Base-by-base conservation (phyloP, 2,888 invertebrate genomes). In the Tachina lurida region DNA sequence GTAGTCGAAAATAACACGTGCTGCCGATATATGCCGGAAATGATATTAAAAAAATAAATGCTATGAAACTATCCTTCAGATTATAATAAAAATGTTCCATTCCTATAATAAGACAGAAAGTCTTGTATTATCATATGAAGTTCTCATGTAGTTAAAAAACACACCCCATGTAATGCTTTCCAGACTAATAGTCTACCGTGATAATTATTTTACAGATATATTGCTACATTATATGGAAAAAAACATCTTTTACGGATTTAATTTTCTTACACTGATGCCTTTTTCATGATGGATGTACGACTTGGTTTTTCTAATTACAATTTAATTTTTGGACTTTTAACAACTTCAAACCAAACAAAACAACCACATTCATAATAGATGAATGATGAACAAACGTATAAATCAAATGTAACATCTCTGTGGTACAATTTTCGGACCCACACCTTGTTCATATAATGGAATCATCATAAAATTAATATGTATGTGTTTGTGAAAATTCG, bases 341-440 rank as follows among this genome's bases (percentile, higher is more conserved):
- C n/a, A 17, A 62, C n/a, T 19, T n/a, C 52, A 54, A 12, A 56
- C n/a, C n/a, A 52, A 43, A 22, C n/a, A 43, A 73, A 45, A 49
- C 22, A 19, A 15, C 12, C 17, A 41, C 31, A 54, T 41, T 8
- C 54, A 54, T 45, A 19, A n/a, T 60, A 41, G 31, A 52, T 43
- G 60, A 54, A 54, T 68, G 77, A 60, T 77, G 45, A 77, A 62
- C 73, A 77, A 10, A 65, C 68, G 19, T 43, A 70, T 81, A 81
- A 84, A 84, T 84, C 84, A 84, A 60, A 74, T 62, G n/a, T 15
- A 47, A 82, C 78, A 75, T 62, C 74, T 75, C 65, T 54, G 77
- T 78, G 70, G 56, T 75, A 70, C 63, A 63, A 74, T 39, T 22
- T 43, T 56, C 77, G 54, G 85, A 22, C 31, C 31, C 0, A 82